phyloP scores from a whole-genome alignment of 92 coral and sea anemone genomes.

The Palythoa grandis region DNA sequence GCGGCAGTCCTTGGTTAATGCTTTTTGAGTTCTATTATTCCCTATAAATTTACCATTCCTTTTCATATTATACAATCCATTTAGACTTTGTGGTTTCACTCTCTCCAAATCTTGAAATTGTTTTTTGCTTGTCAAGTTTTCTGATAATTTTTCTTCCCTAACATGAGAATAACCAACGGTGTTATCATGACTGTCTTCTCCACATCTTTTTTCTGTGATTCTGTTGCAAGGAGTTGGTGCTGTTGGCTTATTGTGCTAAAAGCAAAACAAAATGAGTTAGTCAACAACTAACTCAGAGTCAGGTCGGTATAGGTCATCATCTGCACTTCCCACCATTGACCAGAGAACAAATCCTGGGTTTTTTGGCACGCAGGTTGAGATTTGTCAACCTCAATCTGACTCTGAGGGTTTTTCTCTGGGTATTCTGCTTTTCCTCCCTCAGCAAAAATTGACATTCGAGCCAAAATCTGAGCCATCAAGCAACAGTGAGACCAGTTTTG shows the following conservation, averaged over 20 bases:
- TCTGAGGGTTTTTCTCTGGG: no score
- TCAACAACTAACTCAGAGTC: no score
- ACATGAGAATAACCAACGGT: not conserved
- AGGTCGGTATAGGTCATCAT: no score
- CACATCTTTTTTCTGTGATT: not conserved
- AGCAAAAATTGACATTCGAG: no score
- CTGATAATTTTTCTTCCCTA: not conserved
- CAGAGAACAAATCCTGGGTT: no score
- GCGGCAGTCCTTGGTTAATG: not conserved
- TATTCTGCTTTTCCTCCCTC: no score
- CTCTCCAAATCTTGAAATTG: not conserved
- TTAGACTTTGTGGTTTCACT: not conserved
- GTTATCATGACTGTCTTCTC: not conserved
- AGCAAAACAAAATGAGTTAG: not conserved
- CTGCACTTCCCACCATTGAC: no score
- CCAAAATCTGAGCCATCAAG: no score
- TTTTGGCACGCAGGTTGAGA: no score
- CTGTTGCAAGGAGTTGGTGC: not conserved
- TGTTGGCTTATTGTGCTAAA: not conserved
- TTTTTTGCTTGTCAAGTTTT: not conserved
- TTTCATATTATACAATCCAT: not conserved
- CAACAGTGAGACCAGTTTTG: no score
- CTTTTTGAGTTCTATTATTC: not conserved
- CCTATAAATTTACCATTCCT: not conserved
- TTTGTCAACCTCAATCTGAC: no score